These are phyloP conservation scores for Gallinago solitaria DNA, from an alignment of 2,797 vertebrate genomes.

Conservation along the genomic window DNA sequence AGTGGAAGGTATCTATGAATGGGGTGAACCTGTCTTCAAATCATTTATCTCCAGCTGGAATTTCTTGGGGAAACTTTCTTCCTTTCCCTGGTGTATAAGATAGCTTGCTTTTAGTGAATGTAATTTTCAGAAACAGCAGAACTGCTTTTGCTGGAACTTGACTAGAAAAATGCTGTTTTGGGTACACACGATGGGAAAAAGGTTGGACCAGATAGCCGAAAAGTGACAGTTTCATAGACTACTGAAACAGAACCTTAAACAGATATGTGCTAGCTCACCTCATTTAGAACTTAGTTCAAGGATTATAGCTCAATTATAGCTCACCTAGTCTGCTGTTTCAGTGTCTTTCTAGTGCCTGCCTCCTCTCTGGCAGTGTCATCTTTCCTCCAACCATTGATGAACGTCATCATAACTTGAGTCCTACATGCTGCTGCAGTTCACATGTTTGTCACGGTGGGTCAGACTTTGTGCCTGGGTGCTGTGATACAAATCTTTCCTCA, in stretches of 20 bases:
- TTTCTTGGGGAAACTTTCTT: not conserved
- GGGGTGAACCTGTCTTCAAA: not conserved
- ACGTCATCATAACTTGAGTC: fast-evolving
- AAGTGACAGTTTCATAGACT: not conserved
- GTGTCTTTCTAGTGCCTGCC: not conserved
- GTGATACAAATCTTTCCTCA: not conserved
- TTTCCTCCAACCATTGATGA: not conserved
- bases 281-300: not conserved
- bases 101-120: not conserved
- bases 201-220: not conserved
- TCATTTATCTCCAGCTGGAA: not conserved
- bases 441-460: not conserved
- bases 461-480: not conserved
- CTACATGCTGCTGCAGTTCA: not conserved
- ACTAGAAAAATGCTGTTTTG: not conserved
- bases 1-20: not conserved
- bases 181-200: not conserved
- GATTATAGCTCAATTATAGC: not conserved
- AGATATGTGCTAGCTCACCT: not conserved
- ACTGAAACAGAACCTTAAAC: not conserved
- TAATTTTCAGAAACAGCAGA: not conserved
- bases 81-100: not conserved
- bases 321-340: not conserved
- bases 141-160: not conserved
- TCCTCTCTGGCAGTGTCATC: not conserved